Evolutionary conservation across 2,797 vertebrate species (phyloP).

Genomic region (Carduelis carduelis): DNA sequence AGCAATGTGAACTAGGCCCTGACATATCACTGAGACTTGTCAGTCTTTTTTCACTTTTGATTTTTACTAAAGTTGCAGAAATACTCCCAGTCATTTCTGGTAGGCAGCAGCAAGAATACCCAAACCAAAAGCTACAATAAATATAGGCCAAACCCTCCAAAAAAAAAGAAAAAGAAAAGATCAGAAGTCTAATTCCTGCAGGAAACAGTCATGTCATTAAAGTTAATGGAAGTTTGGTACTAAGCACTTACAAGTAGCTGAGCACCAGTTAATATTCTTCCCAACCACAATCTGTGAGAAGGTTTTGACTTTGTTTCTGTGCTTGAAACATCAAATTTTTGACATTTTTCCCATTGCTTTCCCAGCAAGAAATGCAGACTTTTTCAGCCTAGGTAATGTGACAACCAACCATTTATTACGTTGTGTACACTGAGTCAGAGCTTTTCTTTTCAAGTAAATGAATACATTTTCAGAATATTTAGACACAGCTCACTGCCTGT

Average conservation of each 20-base stretch:
- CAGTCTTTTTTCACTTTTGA: accelerated
- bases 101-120: not conserved
- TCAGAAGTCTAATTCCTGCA: not conserved
- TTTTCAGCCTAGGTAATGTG: not conserved
- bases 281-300: not conserved
- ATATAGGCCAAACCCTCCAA: not conserved
- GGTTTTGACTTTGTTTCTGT: not conserved
- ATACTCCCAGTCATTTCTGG: not conserved
- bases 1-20: not conserved
- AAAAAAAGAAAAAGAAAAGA: not conserved
- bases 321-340: not conserved
- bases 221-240: not conserved
- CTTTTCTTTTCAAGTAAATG: not conserved
- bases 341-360: not conserved
- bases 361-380: not conserved
- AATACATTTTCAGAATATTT: not conserved
- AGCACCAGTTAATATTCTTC: not conserved
- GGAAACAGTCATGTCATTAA: not conserved
- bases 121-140: not conserved
- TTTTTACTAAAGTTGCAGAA: not conserved
- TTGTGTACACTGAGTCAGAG: not conserved
- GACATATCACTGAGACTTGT: not conserved
- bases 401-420: not conserved
- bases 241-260: not conserved
- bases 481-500: not conserved